Base-by-base conservation (phyloP, 1,140 invertebrate species). In the Colletes gigas region DNA sequence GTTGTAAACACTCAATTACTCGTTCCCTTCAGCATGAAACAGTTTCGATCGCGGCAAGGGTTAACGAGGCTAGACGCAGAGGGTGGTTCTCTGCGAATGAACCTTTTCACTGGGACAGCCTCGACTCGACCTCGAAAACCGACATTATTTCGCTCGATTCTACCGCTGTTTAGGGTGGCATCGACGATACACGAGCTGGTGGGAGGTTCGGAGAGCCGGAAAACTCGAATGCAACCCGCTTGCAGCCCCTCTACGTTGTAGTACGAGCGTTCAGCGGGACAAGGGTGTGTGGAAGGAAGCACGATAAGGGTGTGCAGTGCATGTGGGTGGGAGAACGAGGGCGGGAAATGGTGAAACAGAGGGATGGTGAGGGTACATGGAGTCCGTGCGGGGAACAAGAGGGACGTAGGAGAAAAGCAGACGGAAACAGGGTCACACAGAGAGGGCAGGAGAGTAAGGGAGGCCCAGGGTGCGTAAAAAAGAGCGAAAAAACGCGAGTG, bases 341-440 rank as follows among this genome's bases (percentile, higher is more conserved):
- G 12, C 21, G 12, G 8, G 17, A 52, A 66, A 41, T 50, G 62
- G 52, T 12, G 73, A 54, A 30, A 68, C 17, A 54, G 17, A 8
- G 21, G 4, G 7, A 8, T 17, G 9, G 30, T 10, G 30, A 5
- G 30, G 3, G 54, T 65, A n/a, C 39, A 44, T 9, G 4, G 30
- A 12, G 67, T 14, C 4, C 4, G 14, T 6, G 30, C 47, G 59
- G 30, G 47, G 41, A 59, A 39, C 52, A 15, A 67, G 15, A 19
- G 55, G n/a, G 6, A 4, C 7, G 44, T n/a, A 39, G 19, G 41
- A 6, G 10, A 1, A 15, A 50, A 5, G 1, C 4, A 21, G 67
- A 50, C 7, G 44, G 44, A 41, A 78, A 76, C 19, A 76, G 63
- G 74, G 63, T 70, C 75, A 59, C 55, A 55, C 67, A 10, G 30